Evolutionary conservation across 2,797 vertebrate genomes (phyloP).

Genomic region (Stomatorhinus walkeri): DNA sequence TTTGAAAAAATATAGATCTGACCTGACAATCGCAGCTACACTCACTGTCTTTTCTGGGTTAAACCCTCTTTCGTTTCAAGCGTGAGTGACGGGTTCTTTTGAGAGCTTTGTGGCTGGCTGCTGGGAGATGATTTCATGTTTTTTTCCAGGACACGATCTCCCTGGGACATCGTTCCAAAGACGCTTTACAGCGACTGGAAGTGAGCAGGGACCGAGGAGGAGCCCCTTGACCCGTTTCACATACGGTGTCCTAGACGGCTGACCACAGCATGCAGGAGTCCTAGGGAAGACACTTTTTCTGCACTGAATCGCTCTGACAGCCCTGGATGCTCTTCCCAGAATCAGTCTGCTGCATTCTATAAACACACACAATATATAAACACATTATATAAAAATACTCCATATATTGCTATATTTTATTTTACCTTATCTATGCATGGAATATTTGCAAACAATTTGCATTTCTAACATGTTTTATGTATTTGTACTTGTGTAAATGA

Average conservation of each 20-base stretch:
- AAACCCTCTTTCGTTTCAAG: slow-evolving; percentile 8
- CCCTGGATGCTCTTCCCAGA: slow-evolving; percentile 26
- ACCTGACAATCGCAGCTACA: slow-evolving; percentile 17
- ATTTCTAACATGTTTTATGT: not conserved
- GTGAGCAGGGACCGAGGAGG: slow-evolving; percentile 20
- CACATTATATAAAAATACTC: slow-evolving; percentile 13
- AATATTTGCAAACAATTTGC: not conserved
- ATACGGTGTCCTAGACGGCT: not conserved
- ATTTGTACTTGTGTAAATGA: not conserved
- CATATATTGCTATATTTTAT: not conserved
- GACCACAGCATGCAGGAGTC: slow-evolving; percentile 27
- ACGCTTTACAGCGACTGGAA: slow-evolving; percentile 23
- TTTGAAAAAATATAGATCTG: slow-evolving; percentile 5
- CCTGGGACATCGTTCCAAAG: slow-evolving; percentile 15
- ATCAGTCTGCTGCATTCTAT: slow-evolving; percentile 35
- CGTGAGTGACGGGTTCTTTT: not conserved
- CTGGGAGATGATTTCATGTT: slow-evolving; percentile 12
- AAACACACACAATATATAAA: slow-evolving; percentile 14
- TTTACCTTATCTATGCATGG: not conserved
- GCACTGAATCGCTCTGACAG: slow-evolving; percentile 41
- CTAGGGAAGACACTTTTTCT: slow-evolving; percentile 32
- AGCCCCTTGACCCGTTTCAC: slow-evolving; percentile 28
- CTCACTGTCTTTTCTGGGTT: not conserved
- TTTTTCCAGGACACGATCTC: slow-evolving; percentile 2
- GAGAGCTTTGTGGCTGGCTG: slow-evolving; percentile 8